These are phyloP conservation scores for Magallana nippona DNA, from an alignment of 2,888 invertebrate genomes.

Conservation along the genomic window DNA sequence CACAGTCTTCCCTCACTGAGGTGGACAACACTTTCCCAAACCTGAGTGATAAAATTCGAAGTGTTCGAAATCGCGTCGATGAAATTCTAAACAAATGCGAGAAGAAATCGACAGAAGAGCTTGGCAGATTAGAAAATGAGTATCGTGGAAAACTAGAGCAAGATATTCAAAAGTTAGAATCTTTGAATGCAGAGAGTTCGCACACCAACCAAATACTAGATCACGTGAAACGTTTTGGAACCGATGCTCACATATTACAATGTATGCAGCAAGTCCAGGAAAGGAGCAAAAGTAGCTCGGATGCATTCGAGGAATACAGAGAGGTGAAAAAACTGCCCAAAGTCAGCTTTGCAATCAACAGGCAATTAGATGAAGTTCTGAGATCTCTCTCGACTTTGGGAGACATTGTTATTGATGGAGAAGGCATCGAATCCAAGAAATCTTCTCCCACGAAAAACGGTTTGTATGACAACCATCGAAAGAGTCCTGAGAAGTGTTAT, in stretches of 20 bases:
- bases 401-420: slow-evolving; percentile 51
- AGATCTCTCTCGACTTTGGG: slow-evolving; percentile 54
- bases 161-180: slow-evolving; percentile 56
- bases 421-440: slow-evolving; percentile 43
- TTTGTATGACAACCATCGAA: slow-evolving; percentile 18
- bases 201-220: slow-evolving; percentile 52
- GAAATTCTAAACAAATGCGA: slow-evolving; percentile 60
- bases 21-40: slow-evolving; percentile 51
- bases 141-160: slow-evolving; percentile 52
- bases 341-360: not conserved
- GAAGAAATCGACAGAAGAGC: slow-evolving; percentile 52
- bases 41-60: slow-evolving; percentile 51
- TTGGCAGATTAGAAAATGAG: slow-evolving; percentile 51
- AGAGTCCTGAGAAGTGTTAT: not conserved
- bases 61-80: slow-evolving; percentile 55
- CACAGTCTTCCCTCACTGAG: slow-evolving; percentile 48
- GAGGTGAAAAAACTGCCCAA: not conserved
- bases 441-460: not conserved
- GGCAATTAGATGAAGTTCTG: slow-evolving; percentile 52
- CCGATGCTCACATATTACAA: slow-evolving; percentile 57
- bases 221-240: slow-evolving; percentile 52
- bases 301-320: slow-evolving; percentile 45
- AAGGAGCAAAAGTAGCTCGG: slow-evolving; percentile 50
- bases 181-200: slow-evolving; percentile 54
- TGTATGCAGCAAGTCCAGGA: slow-evolving; percentile 49